Conservation (phyloP, 2,888 invertebrate genomes). For the Homarus gammarus region DNA sequence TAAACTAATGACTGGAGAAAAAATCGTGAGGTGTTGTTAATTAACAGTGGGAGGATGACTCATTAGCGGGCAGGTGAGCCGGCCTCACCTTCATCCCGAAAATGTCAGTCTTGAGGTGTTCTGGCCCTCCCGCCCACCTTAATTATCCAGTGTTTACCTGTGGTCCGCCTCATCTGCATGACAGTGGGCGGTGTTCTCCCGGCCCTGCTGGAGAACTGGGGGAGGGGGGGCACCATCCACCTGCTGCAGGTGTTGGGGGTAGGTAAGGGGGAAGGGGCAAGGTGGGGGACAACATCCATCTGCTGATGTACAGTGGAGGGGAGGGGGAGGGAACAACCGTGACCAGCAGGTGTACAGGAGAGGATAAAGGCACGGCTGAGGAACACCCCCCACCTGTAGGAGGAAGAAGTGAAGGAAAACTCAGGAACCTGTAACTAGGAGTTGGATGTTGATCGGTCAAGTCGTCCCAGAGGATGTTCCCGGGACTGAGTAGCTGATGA, state of each 20-base stretch:
- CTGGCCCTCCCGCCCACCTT: slow-evolving; percentile 22
- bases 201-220: not conserved
- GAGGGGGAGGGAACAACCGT: too few relatives aligned
- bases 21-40: not conserved
- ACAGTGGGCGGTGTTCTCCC: slow-evolving; percentile 32
- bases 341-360: not conserved
- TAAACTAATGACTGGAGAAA: not conserved
- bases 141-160: slow-evolving; percentile 48
- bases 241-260: too few relatives aligned
- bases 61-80: not conserved
- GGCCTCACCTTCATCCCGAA: not conserved
- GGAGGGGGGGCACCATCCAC: not conserved
- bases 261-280: not conserved
- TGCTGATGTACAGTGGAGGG: too few relatives aligned
- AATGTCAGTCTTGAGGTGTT: not conserved
- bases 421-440: too few relatives aligned
- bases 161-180: slow-evolving; percentile 51
- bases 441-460: too few relatives aligned
- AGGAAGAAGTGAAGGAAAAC: not conserved
- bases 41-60: not conserved
- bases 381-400: not conserved
- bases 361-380: not conserved
- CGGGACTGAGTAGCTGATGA: too few relatives aligned
- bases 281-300: too few relatives aligned
- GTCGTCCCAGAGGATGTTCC: too few relatives aligned